These are phyloP conservation scores for Euura saliciscinereae DNA, from an alignment of 1,140 invertebrate species.

Conservation along the genomic window DNA sequence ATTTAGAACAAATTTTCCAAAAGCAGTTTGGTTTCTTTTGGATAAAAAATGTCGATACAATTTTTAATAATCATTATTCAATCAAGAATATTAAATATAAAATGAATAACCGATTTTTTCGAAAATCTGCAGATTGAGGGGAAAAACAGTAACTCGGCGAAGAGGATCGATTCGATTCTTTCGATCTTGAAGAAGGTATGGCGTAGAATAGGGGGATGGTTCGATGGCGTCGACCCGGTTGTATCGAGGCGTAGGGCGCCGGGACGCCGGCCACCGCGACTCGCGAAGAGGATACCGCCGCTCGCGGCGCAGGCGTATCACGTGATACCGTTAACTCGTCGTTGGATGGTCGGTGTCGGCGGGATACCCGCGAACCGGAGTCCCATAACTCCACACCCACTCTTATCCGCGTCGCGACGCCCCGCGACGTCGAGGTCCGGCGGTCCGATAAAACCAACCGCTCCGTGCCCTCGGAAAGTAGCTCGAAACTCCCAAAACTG, in stretches of 20 bases:
- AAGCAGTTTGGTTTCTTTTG: too few species aligned
- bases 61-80: too few species aligned
- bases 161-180: too few species aligned
- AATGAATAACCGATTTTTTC: too few species aligned
- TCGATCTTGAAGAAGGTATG: too few species aligned
- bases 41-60: too few species aligned
- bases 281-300: slow-evolving; percentile 52
- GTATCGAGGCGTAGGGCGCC: background rate
- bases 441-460: slow-evolving; percentile 43
- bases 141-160: too few species aligned
- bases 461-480: slow-evolving; percentile 11
- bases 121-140: too few species aligned
- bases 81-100: too few species aligned
- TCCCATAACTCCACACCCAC: slow-evolving; percentile 22
- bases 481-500: background rate
- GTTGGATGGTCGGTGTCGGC: slow-evolving; percentile 31
- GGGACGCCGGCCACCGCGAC: slow-evolving; percentile 35
- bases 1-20: too few species aligned
- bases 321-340: slow-evolving; percentile 50
- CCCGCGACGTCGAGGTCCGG: slow-evolving; percentile 34
- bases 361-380: slow-evolving; percentile 21
- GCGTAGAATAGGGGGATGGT: too few species aligned
- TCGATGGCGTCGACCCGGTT: too few species aligned
- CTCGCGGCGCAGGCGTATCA: slow-evolving; percentile 38
- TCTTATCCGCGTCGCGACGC: slow-evolving; percentile 33